Conservation (phyloP, 2,888 invertebrate genomes). For the Scaptomyza caliginosa region DNA sequence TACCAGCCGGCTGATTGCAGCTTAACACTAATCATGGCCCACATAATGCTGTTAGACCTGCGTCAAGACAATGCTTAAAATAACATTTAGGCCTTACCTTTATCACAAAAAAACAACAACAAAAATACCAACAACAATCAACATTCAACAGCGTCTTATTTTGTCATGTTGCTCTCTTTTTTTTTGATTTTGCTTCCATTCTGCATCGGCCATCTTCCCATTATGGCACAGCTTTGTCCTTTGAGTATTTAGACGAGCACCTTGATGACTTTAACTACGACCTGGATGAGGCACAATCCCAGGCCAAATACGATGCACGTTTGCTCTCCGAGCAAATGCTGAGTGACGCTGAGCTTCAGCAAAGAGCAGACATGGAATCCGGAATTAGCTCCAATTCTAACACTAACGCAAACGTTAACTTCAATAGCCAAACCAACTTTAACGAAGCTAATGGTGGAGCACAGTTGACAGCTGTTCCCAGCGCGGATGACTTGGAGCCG, state of each 20-base stretch:
- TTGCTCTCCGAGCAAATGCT: constrained; percentile 82
- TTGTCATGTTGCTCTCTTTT: constrained; percentile 28
- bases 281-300: constrained; percentile 83
- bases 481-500: constrained; percentile 75
- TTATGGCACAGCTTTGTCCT: constrained; percentile 65
- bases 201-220: background rate
- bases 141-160: constrained; percentile 59
- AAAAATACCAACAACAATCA: constrained; percentile 9
- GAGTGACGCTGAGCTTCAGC: constrained; percentile 69
- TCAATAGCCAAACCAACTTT: constrained; percentile 12
- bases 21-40: constrained; percentile 49
- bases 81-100: constrained; percentile 25
- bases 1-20: constrained; percentile 63
- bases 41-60: constrained; percentile 52
- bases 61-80: constrained; percentile 28
- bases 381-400: constrained; percentile 24
- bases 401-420: background rate
- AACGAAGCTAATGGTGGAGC: constrained; percentile 3
- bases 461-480: constrained; percentile 11
- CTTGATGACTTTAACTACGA: constrained; percentile 82
- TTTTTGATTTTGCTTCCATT: background rate
- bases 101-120: too few relatives aligned
- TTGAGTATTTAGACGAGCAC: constrained; percentile 83
- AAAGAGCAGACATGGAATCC: constrained; percentile 43
- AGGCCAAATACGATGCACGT: constrained; percentile 84